Evolutionary conservation across 2,113 vertebrate species (phyloP).

Genomic region (Erpornis zantholeuca): DNA sequence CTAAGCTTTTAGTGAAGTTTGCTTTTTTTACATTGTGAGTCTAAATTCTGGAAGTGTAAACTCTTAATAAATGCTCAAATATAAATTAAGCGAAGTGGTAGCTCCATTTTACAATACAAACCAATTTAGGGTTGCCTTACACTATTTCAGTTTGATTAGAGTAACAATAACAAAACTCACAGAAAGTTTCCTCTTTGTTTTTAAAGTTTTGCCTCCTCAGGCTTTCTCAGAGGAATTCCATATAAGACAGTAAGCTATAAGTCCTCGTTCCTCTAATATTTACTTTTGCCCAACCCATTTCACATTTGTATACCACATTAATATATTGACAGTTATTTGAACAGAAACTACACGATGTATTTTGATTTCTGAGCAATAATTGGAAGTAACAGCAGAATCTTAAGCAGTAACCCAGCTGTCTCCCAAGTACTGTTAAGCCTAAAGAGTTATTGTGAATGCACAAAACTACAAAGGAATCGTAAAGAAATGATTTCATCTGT

Average conservation of each 20-base stretch:
- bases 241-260: not conserved
- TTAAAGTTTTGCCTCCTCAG: not conserved
- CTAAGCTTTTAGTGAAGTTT: not conserved
- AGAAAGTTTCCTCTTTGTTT: slow-evolving; percentile 40
- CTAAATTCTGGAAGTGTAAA: slow-evolving; percentile 18
- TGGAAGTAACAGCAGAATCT: slow-evolving; percentile 47
- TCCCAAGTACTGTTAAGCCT: slow-evolving; percentile 47
- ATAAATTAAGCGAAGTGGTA: slow-evolving; percentile 35
- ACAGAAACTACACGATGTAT: slow-evolving; percentile 20
- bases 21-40: not conserved
- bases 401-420: slow-evolving; percentile 45
- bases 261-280: not conserved
- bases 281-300: not conserved
- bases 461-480: slow-evolving; percentile 54
- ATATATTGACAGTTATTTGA: slow-evolving; percentile 12
- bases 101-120: slow-evolving; percentile 1
- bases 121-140: not conserved
- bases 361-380: slow-evolving; percentile 49
- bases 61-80: not conserved
- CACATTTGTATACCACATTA: slow-evolving; percentile 17
- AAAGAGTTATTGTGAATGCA: slow-evolving; percentile 48
- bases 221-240: not conserved
- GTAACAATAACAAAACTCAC: not conserved
- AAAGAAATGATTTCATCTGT: slow-evolving; percentile 68
- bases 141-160: slow-evolving; percentile 30